Evolutionary conservation across 1,140 invertebrate genomes (phyloP).

Genomic region (Ephestia elutella): DNA sequence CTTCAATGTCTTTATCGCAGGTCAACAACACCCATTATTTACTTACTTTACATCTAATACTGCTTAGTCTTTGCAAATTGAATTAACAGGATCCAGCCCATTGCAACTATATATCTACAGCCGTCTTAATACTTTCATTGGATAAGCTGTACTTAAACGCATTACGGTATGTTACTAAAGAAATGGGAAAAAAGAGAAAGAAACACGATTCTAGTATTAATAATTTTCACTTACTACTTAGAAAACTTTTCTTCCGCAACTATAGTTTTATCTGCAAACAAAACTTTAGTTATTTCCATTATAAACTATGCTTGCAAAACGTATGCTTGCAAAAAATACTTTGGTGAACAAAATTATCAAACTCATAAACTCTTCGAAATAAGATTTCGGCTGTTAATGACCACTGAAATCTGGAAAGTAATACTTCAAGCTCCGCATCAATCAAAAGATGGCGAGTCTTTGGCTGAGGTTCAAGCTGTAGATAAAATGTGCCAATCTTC

Average conservation of each 20-base stretch:
- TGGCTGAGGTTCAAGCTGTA: conserved; percentile 58
- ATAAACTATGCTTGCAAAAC: too few species aligned
- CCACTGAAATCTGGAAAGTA: not conserved
- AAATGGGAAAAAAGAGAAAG: too few species aligned
- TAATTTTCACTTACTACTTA: too few species aligned
- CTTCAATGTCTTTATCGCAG: not conserved
- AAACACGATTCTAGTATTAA: too few species aligned
- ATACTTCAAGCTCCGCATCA: conserved; percentile 19
- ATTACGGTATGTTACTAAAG: too few species aligned
- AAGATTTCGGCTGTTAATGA: not conserved
- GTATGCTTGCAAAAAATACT: too few species aligned
- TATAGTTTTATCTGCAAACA: too few species aligned
- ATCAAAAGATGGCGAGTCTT: conserved; percentile 25
- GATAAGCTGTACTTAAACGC: too few species aligned
- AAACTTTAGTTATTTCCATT: too few species aligned
- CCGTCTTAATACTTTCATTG: conserved; percentile 41
- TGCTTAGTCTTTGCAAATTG: conserved; percentile 48
- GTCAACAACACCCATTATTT: not conserved
- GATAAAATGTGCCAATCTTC: conserved; percentile 69
- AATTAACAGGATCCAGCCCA: conserved; percentile 48
- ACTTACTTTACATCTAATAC: not conserved
- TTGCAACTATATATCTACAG: conserved; percentile 34
- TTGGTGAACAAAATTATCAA: too few species aligned
- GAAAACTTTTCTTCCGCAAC: too few species aligned
- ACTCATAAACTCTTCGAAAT: too few species aligned